Evolutionary conservation across 2,888 invertebrate genomes (phyloP), one percentile per base, ranked within the genome.

Genomic region (Acanthoscelides obtectus): DNA sequence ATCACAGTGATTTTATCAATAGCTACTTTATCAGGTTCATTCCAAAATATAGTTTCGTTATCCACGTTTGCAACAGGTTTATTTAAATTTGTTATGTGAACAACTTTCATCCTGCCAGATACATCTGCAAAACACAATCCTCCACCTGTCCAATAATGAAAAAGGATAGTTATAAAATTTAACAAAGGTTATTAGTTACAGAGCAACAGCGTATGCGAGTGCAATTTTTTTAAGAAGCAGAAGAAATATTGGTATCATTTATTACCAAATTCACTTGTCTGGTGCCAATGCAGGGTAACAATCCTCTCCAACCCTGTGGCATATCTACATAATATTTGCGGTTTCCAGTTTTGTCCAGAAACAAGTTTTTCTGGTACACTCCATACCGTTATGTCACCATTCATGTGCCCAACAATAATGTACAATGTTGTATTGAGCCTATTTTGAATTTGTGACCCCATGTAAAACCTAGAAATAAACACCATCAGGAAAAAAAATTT

Each of bases 391-490:
- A 84, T 77, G 22, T 76, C 76, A 20, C 84, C 84, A 79, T 81
- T 78, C 69, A 77, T 75, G 78, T 84, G 83, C 2, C 82, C 84
- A 65, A 81, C 78, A 75, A 81, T 68, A 85, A 73, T 69, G 80
- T 76, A 69, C 80, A 77, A 75, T 74, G 78, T 64, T 74, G 76
- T 70, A 70, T 71, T 22, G 74, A 64, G n/a, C 79, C 71, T 65
- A 74, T 71, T 25, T 71, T 70, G 69, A 81, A 79, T 20, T 80
- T 69, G 72, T 83, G 81, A 70, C 81, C 80, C 85, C 85, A 85
- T 67, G 79, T 78, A 74, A 84, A 82, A 69, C 81, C 84, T 84
- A 76, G 70, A 82, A n/a, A n/a, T n/a, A n/a, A n/a, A n/a, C n/a
- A n/a, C n/a, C n/a, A n/a, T n/a, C n/a, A n/a, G n/a, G n/a, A n/a